These are phyloP conservation scores for Aurelia aurita complex sp. Pacific DNA, from an alignment of 30 jellyfish, hydroid and myxozoan species.

Conservation along the genomic window DNA sequence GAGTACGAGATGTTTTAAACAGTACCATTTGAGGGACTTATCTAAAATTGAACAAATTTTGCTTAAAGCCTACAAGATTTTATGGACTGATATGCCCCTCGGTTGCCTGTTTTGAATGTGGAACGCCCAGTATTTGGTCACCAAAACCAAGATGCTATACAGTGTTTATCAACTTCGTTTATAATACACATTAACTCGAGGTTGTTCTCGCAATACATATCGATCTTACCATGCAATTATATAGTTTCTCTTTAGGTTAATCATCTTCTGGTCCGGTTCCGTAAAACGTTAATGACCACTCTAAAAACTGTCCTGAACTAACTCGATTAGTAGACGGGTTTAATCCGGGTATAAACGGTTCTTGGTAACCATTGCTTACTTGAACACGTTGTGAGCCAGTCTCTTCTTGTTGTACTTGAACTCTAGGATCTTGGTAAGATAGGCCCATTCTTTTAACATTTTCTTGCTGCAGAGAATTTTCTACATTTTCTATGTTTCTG, in stretches of 20 bases:
- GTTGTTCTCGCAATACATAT: too few relatives aligned
- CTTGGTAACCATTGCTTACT: slow-evolving; percentile 99
- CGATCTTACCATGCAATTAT: too few relatives aligned
- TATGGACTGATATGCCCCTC: too few relatives aligned
- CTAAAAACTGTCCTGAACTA: slow-evolving; percentile 96
- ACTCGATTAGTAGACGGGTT: slow-evolving; percentile 78
- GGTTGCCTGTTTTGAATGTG: too few relatives aligned
- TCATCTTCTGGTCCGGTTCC: slow-evolving; percentile 99
- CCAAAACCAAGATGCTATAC: too few relatives aligned
- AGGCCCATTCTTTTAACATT: slow-evolving; percentile 93
- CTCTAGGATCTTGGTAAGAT: slow-evolving; percentile 97
- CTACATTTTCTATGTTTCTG: slow-evolving; percentile 85
- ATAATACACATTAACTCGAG: too few relatives aligned
- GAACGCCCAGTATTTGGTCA: too few relatives aligned
- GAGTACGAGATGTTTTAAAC: too few relatives aligned
- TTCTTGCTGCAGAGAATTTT: slow-evolving; percentile 54
- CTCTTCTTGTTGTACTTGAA: slow-evolving; percentile 98
- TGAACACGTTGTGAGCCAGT: slow-evolving; percentile 99
- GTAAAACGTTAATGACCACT: slow-evolving; percentile 90
- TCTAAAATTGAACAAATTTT: too few relatives aligned
- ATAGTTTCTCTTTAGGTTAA: background rate
- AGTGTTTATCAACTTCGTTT: too few relatives aligned
- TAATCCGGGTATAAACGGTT: slow-evolving; percentile 88
- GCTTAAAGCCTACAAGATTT: too few relatives aligned
- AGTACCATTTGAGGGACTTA: too few relatives aligned